These are phyloP conservation scores for Anadara kagoshimensis DNA, from an alignment of 1,140 invertebrate species.

Conservation along the genomic window DNA sequence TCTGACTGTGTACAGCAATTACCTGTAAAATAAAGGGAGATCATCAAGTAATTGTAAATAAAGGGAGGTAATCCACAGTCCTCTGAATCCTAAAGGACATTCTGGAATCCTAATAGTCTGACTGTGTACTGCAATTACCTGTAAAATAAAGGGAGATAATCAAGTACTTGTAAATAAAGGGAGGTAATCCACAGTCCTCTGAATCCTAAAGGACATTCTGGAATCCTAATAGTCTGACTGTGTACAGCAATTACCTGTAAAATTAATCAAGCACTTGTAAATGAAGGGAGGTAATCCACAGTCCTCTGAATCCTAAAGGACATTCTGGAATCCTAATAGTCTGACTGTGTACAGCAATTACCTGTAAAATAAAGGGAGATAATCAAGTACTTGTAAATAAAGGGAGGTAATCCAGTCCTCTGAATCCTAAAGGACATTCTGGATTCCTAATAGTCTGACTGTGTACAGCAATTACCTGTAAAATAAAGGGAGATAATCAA, in stretches of 20 bases:
- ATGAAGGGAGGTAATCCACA: conserved; percentile 99
- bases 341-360: conserved; percentile 97
- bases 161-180: conserved; percentile 82
- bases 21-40: conserved; percentile 97
- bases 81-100: conserved; percentile 93
- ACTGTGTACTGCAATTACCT: conserved; percentile 96
- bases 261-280: conserved; percentile 74
- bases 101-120: conserved; percentile 90
- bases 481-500: too few relatives aligned
- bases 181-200: conserved; percentile 93
- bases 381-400: too few relatives aligned
- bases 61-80: conserved; percentile 98
- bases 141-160: conserved; percentile 90
- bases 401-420: conserved; percentile 94
- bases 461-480: conserved; percentile 96
- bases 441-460: conserved; percentile 93
- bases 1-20: conserved; percentile 98
- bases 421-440: conserved; percentile 93
- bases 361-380: conserved; percentile 96
- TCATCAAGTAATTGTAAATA: conserved; percentile 97
- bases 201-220: conserved; percentile 95
- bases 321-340: conserved; percentile 90
- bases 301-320: conserved; percentile 89
- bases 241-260: conserved; percentile 94
- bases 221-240: conserved; percentile 91